Percentiles rank a stretch among this genome's conserved stretches.
These are phyloP conservation scores for Xylocopa sonorina DNA, from an alignment of 1,140 invertebrate species.

Conservation along the genomic window DNA sequence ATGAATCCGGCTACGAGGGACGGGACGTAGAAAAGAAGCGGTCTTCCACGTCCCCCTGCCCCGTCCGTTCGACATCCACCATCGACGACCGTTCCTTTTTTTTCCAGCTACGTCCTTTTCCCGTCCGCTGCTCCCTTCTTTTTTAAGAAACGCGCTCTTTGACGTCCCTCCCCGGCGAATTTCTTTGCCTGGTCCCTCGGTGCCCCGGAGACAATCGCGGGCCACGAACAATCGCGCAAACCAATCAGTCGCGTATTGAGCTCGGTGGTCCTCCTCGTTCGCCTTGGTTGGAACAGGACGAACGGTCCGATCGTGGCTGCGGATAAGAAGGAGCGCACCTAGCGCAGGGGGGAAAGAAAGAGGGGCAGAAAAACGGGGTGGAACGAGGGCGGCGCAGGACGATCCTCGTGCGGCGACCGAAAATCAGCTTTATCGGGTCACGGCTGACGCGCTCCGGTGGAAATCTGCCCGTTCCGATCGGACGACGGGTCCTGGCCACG, in stretches of 20 bases:
- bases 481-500: constrained; percentile 17
- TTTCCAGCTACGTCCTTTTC: too few species aligned
- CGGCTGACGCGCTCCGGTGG: constrained; percentile 35
- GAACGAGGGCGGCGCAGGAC: background rate
- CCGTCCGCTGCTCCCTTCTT: background rate
- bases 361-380: constrained; percentile 27
- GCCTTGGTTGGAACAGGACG: background rate
- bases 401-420: constrained; percentile 33
- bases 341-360: constrained; percentile 7
- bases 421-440: constrained; percentile 62
- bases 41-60: background rate
- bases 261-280: constrained; percentile 17
- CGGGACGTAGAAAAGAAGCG: constrained; percentile 33
- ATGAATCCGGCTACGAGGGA: constrained; percentile 3
- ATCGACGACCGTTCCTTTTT: background rate
- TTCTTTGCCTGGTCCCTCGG: constrained; percentile 41
- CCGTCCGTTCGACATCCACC: too few species aligned
- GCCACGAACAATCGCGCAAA: constrained; percentile 49
- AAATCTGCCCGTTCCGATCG: constrained; percentile 49
- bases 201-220: constrained; percentile 53
- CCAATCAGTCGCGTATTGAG: constrained; percentile 63
- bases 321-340: constrained; percentile 42
- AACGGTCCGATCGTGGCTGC: background rate
- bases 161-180: constrained; percentile 29
- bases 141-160: constrained; percentile 24